Percentiles rank a stretch among this genome's conserved stretches.
Conservation (phyloP, 2,888 invertebrate genomes). For the Dasypogon diadema region DNA sequence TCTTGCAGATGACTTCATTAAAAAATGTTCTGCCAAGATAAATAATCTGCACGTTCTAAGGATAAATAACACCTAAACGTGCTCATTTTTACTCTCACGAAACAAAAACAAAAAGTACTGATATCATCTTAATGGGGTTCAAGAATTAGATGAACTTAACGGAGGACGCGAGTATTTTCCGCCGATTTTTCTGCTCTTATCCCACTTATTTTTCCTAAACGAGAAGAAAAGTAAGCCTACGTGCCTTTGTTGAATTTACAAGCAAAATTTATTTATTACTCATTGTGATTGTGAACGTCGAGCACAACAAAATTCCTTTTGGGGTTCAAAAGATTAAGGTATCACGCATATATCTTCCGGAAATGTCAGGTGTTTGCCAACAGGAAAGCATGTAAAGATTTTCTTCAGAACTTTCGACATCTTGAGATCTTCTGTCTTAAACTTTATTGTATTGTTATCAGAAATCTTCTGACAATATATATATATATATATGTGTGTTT, state of each 20-base stretch:
- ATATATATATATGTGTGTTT: no score
- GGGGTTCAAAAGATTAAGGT: conserved; percentile 34
- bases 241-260: conserved; percentile 18
- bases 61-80: conserved; percentile 53
- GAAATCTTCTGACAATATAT: conserved; percentile 15
- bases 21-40: conserved; percentile 51
- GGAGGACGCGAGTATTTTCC: conserved; percentile 5
- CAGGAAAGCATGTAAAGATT: conserved; percentile 22
- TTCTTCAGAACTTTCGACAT: conserved; percentile 17
- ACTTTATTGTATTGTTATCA: conserved; percentile 27
- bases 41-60: conserved; percentile 51
- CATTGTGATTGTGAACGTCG: conserved; percentile 36
- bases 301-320: conserved; percentile 15
- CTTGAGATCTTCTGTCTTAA: conserved; percentile 1
- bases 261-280: conserved; percentile 41
- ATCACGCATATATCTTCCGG: conserved; percentile 32
- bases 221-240: background rate
- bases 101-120: conserved; percentile 40
- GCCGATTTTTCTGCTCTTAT: conserved; percentile 15
- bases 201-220: background rate
- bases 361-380: conserved; percentile 40
- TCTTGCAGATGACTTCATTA: conserved; percentile 53
- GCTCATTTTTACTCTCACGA: conserved; percentile 38
- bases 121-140: conserved; percentile 53
- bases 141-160: conserved; percentile 50